Base-by-base conservation (phyloP, 1,140 invertebrate species). In the Diachasma alloeum region DNA sequence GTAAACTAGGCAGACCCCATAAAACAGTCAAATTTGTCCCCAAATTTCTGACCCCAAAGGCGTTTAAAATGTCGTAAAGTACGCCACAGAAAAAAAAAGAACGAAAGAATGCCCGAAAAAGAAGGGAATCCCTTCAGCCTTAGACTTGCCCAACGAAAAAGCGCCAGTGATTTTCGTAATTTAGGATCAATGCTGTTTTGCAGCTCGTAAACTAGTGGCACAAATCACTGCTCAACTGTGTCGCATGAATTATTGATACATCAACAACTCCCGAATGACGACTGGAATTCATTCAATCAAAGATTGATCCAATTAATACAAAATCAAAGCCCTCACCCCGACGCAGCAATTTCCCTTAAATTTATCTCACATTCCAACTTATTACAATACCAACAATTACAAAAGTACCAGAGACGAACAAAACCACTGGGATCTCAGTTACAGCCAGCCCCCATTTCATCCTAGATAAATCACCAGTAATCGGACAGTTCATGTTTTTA, bases 21-120 rank as follows among this genome's bases (percentile, higher is more conserved):
- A 83, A 84, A 84, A 44, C 71, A 79, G 79, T 83, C 79, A 83
- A 82, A 84, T 83, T 80, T 84, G 82, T 84, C 82, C 59, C 79
- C 78, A 78, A 79, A 76, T 77, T 59, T 42, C 78, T 24, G 53
- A 76, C 80, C 80, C 79, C 59, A 36, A 78, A 19, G 70, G 74
- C 53, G 77, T 79, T 83, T 84, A 83, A 80, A 83, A 63, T 82
- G 74, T 81, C 79, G 53, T 83, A 83, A 84, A 84, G 72, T 74
- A 72, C 73, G 72, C 70, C 56, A 68, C 37, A 53, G 22, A 31
- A 44, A 44, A 17, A 13, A 53, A 53, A 59, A 56, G 4, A 13
- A 39, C 11, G 72, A 74, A 72, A 67, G 72, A 31, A 31, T 69
- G 53, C 56, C 36, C 37, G 22, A 31, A 44, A 44, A 31, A 13